These are phyloP conservation scores for Lordiphosa clarofinis DNA, from an alignment of 1,140 invertebrate species.

Conservation along the genomic window DNA sequence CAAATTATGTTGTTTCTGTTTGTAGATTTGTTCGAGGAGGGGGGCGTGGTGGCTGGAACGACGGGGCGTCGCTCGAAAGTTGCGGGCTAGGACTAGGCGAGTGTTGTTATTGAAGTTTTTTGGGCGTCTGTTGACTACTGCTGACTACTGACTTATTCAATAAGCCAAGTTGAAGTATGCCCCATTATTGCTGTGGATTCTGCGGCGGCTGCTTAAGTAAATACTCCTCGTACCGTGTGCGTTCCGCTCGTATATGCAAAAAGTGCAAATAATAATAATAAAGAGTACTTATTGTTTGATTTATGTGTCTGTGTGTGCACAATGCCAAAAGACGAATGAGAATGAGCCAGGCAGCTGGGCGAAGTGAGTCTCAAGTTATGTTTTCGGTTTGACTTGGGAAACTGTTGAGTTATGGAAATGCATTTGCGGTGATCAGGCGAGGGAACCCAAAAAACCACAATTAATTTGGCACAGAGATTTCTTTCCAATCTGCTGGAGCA, in stretches of 20 bases:
- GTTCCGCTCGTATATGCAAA: slow-evolving; percentile 63
- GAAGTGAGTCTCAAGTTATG: slow-evolving; percentile 1
- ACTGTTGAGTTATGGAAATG: too few relatives aligned
- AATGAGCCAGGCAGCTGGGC: slow-evolving; percentile 14
- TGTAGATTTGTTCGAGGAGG: slow-evolving; percentile 20
- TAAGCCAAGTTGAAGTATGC: slow-evolving; percentile 79
- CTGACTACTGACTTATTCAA: slow-evolving; percentile 73
- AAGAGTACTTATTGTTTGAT: slow-evolving; percentile 80
- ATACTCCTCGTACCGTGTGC: slow-evolving; percentile 48
- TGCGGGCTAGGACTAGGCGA: slow-evolving; percentile 49
- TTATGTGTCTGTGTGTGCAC: slow-evolving; percentile 78
- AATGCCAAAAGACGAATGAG: slow-evolving; percentile 28
- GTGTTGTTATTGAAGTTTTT: slow-evolving; percentile 74
- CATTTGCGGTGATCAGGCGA: too few relatives aligned
- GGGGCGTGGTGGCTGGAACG: slow-evolving; percentile 59
- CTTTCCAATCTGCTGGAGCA: too few relatives aligned
- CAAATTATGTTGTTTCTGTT: slow-evolving; percentile 76
- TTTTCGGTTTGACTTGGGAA: slow-evolving; percentile 8
- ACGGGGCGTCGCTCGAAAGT: slow-evolving; percentile 65
- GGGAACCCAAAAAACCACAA: too few relatives aligned
- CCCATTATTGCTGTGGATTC: slow-evolving; percentile 53
- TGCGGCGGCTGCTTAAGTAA: slow-evolving; percentile 62
- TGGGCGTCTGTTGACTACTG: slow-evolving; percentile 12
- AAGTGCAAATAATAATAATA: slow-evolving; percentile 80
- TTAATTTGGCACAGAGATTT: too few relatives aligned